Evolutionary conservation across 2,113 vertebrate genomes (phyloP).

Genomic region (cat (Felis catus)): F.catus_Fca126_mat1.0 CM031425.1:19684001-19684500

Average conservation of each 20-base stretch:
- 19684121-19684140: not conserved
- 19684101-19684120: not conserved
- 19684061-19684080: not conserved
- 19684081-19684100: not conserved
- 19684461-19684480: not conserved
- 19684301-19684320: too few relatives aligned
- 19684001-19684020: not conserved
- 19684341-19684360: too few relatives aligned
- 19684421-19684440: not conserved
- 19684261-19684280: too few relatives aligned
- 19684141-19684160: not conserved
- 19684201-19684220: too few relatives aligned
- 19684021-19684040: not conserved
- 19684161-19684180: too few relatives aligned
- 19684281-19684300: too few relatives aligned
- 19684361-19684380: too few relatives aligned
- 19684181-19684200: too few relatives aligned
- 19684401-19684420: not conserved
- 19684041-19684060: not conserved
- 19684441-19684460: conserved; percentile 6
- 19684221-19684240: too few relatives aligned
- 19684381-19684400: not conserved
- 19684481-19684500: conserved; percentile 16
- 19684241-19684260: too few relatives aligned
- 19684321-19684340: too few relatives aligned